Base-by-base conservation (phyloP, 2,797 vertebrate genomes). In the Serranus cabrilla region DNA sequence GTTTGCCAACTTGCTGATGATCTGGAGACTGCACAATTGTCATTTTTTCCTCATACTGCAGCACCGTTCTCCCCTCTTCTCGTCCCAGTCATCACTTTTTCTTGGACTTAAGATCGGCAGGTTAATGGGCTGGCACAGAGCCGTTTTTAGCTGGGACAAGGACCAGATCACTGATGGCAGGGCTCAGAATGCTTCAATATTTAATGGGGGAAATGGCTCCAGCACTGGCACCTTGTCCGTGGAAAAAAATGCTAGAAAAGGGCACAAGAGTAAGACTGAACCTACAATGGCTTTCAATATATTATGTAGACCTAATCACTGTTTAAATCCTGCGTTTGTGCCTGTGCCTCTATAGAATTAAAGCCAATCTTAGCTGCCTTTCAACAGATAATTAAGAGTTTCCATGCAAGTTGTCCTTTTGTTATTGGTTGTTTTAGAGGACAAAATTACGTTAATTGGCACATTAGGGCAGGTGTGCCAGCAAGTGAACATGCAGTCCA, bases 401-500 rank as follows among this genome's bases (percentile, higher is more conserved):
- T 77, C 39, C 49, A 4, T 76, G 50, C 40, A 60, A 39, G 34
- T 83, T 76, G 52, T 74, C 63, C 52, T 66, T 52, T 37, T 18
- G 11, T 43, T 70, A 73, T 66, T 42, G 42, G 72, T 57, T 14
- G 17, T 60, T 65, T 34, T 34, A 34, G 34, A 34, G 34, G 34
- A 34, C 34, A 34, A 34, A 34, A 34, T 34, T 34, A 34, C 34
- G 34, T 65, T 70, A 20, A 31, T 49, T 25, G 68, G 70, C 78
- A 66, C 83, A 55, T 78, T 58, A 71, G 69, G 45, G 45, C 68
- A 56, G 65, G 18, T 65, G 69, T 86, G 81, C 76, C 74, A 66
- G 66, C 64, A 68, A 70, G 78, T 84, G 81, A 90, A 84, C 74
- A 62, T 84, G 80, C 79, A 87, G 86, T 91, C 85, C 74, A 87